Conservation (phyloP, 1,140 invertebrate genomes). For the Camponotus pennsylvanicus region DNA sequence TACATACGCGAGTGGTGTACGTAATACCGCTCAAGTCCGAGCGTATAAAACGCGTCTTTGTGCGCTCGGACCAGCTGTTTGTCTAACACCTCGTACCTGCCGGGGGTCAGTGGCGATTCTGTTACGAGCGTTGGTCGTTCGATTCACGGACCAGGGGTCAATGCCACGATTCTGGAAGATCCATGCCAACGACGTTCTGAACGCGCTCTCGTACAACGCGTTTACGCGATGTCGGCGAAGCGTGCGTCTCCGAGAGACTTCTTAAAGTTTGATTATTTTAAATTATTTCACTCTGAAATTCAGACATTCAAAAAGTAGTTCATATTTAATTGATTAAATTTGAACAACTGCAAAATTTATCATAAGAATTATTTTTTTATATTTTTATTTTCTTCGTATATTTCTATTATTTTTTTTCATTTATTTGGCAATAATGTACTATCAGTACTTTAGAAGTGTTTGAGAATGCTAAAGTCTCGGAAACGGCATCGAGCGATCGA, state of each 20-base stretch:
- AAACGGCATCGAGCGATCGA: constrained; percentile 1
- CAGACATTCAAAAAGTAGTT: not conserved
- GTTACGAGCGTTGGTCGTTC: constrained; percentile 74
- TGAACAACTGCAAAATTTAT: not conserved
- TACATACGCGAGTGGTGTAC: constrained; percentile 58
- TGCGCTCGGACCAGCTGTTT: constrained; percentile 77
- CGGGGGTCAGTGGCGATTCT: constrained; percentile 77
- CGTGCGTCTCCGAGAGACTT: not conserved
- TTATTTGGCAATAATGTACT: not conserved
- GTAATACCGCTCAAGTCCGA: constrained; percentile 63
- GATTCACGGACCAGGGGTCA: constrained; percentile 69
- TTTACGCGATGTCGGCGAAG: constrained; percentile 7
- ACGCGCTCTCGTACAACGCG: constrained; percentile 41
- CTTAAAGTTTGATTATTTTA: constrained; percentile 22
- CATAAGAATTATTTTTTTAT: not conserved
- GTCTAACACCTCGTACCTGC: constrained; percentile 76
- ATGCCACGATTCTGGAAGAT: constrained; percentile 62
- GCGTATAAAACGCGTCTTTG: constrained; percentile 77
- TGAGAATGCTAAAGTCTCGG: not conserved
- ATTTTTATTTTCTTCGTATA: not conserved
- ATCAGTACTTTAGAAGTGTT: not conserved
- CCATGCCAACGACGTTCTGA: constrained; percentile 28
- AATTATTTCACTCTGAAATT: not conserved
- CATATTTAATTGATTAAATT: not conserved
- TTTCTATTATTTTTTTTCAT: not conserved